Base-by-base conservation (phyloP, 2,113 vertebrate species). In the Monarcha castaneiventris region DNA sequence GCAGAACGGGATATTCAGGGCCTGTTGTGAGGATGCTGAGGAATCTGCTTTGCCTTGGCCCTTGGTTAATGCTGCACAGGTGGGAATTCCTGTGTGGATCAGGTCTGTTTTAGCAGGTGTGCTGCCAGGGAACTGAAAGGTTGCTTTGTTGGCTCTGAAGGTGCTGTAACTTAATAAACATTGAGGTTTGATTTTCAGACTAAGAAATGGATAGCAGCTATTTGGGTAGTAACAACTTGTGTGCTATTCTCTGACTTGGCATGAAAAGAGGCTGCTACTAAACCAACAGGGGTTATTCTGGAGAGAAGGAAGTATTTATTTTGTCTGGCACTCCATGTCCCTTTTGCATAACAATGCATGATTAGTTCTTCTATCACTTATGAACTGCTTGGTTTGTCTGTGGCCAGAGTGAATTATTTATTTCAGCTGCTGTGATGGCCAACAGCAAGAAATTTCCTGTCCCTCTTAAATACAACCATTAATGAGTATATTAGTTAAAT, bases 261-360 rank as follows among this genome's bases (percentile, higher is more conserved):
- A 74, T 5, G 4, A 61, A 23, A 55, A 89, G 55, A 63, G 35
- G 55, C 33, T 81, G 35, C 30, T 86, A 44, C 68, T 63, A 74
- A 96, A 77, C 43, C 82, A 90, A 30, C 48, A 72, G 32, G 49
- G 71, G 62, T 68, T 80, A 6, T 37, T 71, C 59, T 78, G 72
- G 62, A 59, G 59, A 92, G 82, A 88, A 87, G 68, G 49, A 87
- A 94, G 29, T 59, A 56, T 79, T 92, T 83, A 43, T 88, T 93
- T 93, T 74, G 76, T 76, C 93, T 88, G 72, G 93, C 68, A 48
- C 33, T 83, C 63, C 48, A 8, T 19, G 68, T 39, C 5, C 11
- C 64, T 92, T 85, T 67, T 84, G 86, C 68, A 84, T 74, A 92
- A 81, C 68, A 94, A 92, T 30, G 17, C 5, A 25, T 59, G 32